Evolutionary conservation across 2,888 invertebrate species (phyloP).

Genomic region (Gymnocheta viridis): DNA sequence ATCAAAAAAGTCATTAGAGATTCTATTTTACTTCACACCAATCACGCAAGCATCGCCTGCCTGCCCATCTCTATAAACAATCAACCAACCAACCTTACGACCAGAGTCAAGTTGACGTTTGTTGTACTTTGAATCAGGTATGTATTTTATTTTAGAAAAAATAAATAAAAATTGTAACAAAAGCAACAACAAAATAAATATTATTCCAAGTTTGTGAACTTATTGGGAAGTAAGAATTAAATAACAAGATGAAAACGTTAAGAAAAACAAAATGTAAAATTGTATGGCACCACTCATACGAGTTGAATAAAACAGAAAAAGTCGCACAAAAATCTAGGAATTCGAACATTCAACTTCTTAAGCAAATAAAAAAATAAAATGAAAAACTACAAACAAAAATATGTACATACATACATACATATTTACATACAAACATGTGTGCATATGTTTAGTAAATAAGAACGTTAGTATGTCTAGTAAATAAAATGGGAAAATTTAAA

Average conservation of each 20-base stretch:
- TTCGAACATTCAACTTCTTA: conserved; percentile 57
- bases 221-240: conserved; percentile 68
- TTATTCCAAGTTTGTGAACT: conserved; percentile 52
- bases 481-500: no score
- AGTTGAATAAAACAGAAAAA: background rate
- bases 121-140: conserved; percentile 22
- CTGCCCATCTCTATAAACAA: background rate
- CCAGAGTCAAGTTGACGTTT: conserved; percentile 9
- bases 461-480: no score
- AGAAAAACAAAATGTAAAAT: conserved; percentile 30
- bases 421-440: background rate
- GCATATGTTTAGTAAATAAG: background rate
- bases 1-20: no score
- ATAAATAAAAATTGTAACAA: conserved; percentile 29
- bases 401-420: background rate
- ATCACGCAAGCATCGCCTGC: no score
- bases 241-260: conserved; percentile 54
- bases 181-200: conserved; percentile 29
- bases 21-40: background rate
- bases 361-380: conserved; percentile 30
- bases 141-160: background rate
- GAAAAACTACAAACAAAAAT: conserved; percentile 18
- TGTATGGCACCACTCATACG: background rate
- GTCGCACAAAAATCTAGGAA: conserved; percentile 50
- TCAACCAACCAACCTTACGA: conserved; percentile 28